phyloP scores from a whole-genome alignment of 2,888 invertebrate genomes.

The Mactromeris polynyma region DNA sequence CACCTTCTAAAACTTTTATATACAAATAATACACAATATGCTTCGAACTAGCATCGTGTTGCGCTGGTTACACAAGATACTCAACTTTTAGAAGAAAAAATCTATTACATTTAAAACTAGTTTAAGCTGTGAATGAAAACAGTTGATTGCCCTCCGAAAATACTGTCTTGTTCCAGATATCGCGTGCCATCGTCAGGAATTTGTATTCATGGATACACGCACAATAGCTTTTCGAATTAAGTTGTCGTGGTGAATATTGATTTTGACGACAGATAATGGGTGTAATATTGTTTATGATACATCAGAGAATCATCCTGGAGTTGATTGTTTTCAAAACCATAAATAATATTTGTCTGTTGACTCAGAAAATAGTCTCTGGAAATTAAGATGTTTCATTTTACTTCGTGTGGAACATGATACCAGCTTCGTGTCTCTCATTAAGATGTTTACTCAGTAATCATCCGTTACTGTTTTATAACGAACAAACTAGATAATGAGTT shows the following conservation, averaged over 20 bases:
- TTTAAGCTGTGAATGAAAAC: too few species aligned
- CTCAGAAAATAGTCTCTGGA: background rate
- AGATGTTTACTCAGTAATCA: background rate
- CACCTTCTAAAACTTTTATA: too few species aligned
- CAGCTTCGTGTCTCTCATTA: background rate
- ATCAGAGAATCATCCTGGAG: background rate
- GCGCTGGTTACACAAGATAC: too few species aligned
- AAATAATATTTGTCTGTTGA: background rate
- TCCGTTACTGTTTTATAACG: background rate
- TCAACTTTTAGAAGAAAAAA: too few species aligned
- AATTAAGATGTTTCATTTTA: background rate
- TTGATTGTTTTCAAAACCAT: background rate
- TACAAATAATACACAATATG: too few species aligned
- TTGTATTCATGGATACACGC: background rate
- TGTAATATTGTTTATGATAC: background rate
- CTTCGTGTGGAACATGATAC: background rate
- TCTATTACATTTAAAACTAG: too few species aligned
- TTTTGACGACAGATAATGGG: conserved; percentile 7
- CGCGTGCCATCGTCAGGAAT: background rate
- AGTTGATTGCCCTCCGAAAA: background rate
- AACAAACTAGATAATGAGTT: background rate
- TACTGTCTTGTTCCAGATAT: background rate
- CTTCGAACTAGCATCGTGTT: too few species aligned
- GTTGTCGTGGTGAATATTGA: background rate
- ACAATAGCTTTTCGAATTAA: background rate